Evolutionary conservation across 2,888 invertebrate genomes (phyloP).

Genomic region (Drosophila kambysellisi): DNA sequence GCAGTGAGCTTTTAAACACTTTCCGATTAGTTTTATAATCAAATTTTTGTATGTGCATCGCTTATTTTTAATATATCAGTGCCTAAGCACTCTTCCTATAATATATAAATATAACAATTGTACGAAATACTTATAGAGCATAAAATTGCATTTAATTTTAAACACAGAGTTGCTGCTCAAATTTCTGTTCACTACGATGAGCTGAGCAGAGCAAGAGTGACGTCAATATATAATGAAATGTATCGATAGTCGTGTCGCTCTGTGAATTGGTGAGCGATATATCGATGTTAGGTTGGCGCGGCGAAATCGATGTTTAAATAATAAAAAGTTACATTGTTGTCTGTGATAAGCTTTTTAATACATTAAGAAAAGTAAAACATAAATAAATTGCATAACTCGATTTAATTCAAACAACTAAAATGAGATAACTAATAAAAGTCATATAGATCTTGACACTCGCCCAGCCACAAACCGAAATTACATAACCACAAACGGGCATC

Average conservation of each 20-base stretch:
- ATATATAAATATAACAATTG: background rate
- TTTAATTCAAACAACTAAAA: too few species aligned
- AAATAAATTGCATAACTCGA: slow-evolving; percentile 54
- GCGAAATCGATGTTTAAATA: slow-evolving; percentile 8
- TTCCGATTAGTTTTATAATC: too few species aligned
- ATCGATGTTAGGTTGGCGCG: slow-evolving; percentile 17
- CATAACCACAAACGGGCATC: slow-evolving; percentile 89
- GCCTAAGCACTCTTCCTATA: background rate
- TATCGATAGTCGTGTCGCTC: slow-evolving; percentile 17
- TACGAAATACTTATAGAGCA: background rate
- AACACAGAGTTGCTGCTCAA: background rate
- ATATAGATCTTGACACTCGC: slow-evolving; percentile 87
- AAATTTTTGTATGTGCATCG: background rate
- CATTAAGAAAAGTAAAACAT: slow-evolving; percentile 58
- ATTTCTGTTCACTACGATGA: background rate
- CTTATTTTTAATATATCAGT: background rate
- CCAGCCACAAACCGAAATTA: slow-evolving; percentile 94
- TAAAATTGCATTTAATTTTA: background rate
- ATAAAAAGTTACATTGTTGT: slow-evolving; percentile 1
- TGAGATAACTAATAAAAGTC: too few species aligned
- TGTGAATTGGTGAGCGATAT: background rate
- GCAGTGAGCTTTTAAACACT: slow-evolving; percentile 35
- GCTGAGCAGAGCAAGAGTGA: background rate
- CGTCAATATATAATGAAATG: background rate
- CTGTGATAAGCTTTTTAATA: slow-evolving; percentile 59